A percentile compares a stretch with the other conserved stretches of the same genome.
Conservation (phyloP, 1,140 invertebrate species). For the Monochamus saltuarius region DNA sequence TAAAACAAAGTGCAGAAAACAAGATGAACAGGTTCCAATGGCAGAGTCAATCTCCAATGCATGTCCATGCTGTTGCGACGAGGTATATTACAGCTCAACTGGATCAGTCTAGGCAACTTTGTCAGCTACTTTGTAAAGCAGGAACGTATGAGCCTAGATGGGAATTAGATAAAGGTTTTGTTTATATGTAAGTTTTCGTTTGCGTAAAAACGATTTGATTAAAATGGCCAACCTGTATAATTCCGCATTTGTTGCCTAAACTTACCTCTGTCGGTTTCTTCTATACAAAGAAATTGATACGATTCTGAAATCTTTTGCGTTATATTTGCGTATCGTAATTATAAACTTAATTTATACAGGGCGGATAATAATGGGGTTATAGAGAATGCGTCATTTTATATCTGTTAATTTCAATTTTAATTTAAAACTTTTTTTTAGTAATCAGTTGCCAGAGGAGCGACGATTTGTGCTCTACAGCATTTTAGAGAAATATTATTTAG, state of each 20-base stretch:
- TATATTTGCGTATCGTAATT: too few species aligned
- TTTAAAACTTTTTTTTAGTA: slow-evolving; percentile 56
- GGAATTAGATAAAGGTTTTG: slow-evolving; percentile 73
- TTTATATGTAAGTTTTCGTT: slow-evolving; percentile 64
- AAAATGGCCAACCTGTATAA: too few species aligned
- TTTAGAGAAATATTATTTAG: slow-evolving; percentile 74
- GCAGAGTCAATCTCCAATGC: slow-evolving; percentile 62
- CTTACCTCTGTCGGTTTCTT: too few species aligned
- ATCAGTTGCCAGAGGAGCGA: slow-evolving; percentile 68
- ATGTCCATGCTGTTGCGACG: slow-evolving; percentile 78
- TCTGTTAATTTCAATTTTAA: slow-evolving; percentile 1
- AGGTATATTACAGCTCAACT: slow-evolving; percentile 77
- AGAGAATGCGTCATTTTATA: too few species aligned
- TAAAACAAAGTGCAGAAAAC: slow-evolving; percentile 63
- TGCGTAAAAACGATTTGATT: too few species aligned
- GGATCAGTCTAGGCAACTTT: slow-evolving; percentile 73
- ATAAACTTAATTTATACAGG: too few species aligned
- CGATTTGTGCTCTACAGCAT: slow-evolving; percentile 70
- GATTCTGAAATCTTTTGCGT: too few species aligned
- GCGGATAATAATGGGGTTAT: too few species aligned
- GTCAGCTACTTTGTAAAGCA: slow-evolving; percentile 70
- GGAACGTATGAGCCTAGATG: slow-evolving; percentile 64
- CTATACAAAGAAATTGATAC: too few species aligned
- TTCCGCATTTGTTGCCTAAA: not conserved
- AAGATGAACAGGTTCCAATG: slow-evolving; percentile 53